Conservation (phyloP, 1,140 invertebrate genomes). For the Cyclina sinensis region DNA sequence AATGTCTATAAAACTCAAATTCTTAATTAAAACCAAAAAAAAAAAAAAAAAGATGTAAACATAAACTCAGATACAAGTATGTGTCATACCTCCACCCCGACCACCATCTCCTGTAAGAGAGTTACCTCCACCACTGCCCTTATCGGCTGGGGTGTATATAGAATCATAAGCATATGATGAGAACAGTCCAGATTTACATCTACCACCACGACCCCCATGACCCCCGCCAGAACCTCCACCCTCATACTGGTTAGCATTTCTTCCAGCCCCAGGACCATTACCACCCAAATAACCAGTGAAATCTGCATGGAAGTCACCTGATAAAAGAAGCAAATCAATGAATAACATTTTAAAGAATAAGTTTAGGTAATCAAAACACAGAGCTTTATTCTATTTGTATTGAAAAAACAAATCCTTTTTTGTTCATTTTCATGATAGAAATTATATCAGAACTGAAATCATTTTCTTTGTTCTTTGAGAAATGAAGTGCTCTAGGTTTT, state of each 20-base stretch:
- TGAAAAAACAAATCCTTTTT: too few relatives aligned
- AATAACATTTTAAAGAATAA: too few relatives aligned
- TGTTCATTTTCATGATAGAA: too few relatives aligned
- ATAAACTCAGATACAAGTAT: too few relatives aligned
- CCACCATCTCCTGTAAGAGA: conserved; percentile 66
- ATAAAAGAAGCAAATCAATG: background rate
- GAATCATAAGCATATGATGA: conserved; percentile 79
- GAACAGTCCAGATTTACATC: conserved; percentile 73
- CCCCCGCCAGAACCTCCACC: conserved; percentile 77
- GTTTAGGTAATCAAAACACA: too few relatives aligned
- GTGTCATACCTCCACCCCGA: conserved; percentile 75
- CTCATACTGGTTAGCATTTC: conserved; percentile 54
- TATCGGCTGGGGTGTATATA: conserved; percentile 69
- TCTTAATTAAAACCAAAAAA: too few relatives aligned
- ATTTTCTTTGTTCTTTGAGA: too few relatives aligned
- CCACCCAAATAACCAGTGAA: conserved; percentile 72
- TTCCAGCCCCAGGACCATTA: conserved; percentile 74
- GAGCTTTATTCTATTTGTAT: too few relatives aligned
- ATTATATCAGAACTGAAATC: too few relatives aligned
- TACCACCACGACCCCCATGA: conserved; percentile 79
- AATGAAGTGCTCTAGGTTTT: too few relatives aligned
- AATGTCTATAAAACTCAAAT: too few relatives aligned
- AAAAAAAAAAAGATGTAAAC: too few relatives aligned
- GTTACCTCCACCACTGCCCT: conserved; percentile 79
- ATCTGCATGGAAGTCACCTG: conserved; percentile 81